phyloP scores from a whole-genome alignment of 2,797 vertebrate species.

The Amphiprion clarkii region DNA sequence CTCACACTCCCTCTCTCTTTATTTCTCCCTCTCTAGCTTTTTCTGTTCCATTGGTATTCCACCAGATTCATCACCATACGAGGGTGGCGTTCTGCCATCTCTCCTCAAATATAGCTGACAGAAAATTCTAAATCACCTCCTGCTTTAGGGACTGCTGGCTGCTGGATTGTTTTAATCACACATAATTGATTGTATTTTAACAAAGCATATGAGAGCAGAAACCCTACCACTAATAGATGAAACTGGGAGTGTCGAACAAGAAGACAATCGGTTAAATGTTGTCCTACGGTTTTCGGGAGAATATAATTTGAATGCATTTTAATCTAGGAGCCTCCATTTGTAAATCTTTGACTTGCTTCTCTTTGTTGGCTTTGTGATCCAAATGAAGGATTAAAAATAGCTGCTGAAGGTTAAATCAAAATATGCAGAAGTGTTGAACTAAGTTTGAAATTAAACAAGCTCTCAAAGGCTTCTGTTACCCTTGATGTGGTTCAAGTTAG shows the following conservation, averaged over 20 bases:
- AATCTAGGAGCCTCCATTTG: constrained; percentile 14
- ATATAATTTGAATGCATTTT: constrained; percentile 31
- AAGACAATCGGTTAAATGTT: constrained; percentile 32
- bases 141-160: constrained; percentile 65
- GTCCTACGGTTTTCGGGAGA: constrained; percentile 19
- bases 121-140: constrained; percentile 76
- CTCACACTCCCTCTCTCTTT: background rate
- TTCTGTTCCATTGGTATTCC: constrained; percentile 61
- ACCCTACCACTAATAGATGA: constrained; percentile 50
- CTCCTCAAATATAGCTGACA: constrained; percentile 62
- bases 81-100: constrained; percentile 65
- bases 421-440: background rate
- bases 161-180: constrained; percentile 78
- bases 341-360: constrained; percentile 25
- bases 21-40: constrained; percentile 25
- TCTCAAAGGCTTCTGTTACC: constrained; percentile 12
- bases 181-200: constrained; percentile 79
- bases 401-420: constrained; percentile 7
- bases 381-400: constrained; percentile 25
- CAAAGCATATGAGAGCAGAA: constrained; percentile 60
- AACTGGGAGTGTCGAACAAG: constrained; percentile 46
- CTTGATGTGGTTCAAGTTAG: constrained; percentile 8
- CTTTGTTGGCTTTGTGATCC: constrained; percentile 7
- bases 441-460: constrained; percentile 2
- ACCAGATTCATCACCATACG: constrained; percentile 60